A percentile compares a stretch with the other conserved stretches of the same genome.
These are phyloP conservation scores for Hanleya hanleyi DNA, from an alignment of 2,888 invertebrate species.

Conservation along the genomic window DNA sequence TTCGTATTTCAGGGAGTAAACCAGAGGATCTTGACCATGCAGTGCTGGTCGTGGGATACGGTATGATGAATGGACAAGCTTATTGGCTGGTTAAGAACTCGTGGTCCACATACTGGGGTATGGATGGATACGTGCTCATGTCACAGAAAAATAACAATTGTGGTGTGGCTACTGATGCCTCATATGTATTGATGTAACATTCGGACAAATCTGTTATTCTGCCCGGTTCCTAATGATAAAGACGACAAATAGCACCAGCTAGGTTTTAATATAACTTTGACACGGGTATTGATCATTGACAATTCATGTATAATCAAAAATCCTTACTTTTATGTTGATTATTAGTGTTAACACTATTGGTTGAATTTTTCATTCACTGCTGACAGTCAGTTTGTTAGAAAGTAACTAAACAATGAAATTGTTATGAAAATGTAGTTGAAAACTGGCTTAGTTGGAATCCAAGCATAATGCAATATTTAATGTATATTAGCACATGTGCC, in stretches of 20 bases:
- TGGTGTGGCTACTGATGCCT: constrained; percentile 90
- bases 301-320: no score
- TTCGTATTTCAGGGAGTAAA: constrained; percentile 86
- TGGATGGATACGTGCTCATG: constrained; percentile 96
- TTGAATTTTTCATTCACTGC: no score
- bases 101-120: constrained; percentile 98
- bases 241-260: background rate
- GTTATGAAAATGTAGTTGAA: no score
- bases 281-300: no score
- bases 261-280: no score
- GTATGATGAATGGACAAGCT: constrained; percentile 84
- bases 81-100: constrained; percentile 98
- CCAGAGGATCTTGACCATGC: constrained; percentile 91
- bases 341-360: no score
- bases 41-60: constrained; percentile 94
- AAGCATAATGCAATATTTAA: no score
- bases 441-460: no score
- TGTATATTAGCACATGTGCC: no score
- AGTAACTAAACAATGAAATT: no score
- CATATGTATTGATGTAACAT: constrained; percentile 57
- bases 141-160: constrained; percentile 92
- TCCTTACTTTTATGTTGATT: no score
- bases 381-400: no score
- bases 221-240: background rate
- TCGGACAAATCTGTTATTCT: background rate